Evolutionary conservation across 1,140 invertebrate genomes (phyloP), one percentile per base, ranked within the genome.

Genomic region (Phthorimaea operculella): DNA sequence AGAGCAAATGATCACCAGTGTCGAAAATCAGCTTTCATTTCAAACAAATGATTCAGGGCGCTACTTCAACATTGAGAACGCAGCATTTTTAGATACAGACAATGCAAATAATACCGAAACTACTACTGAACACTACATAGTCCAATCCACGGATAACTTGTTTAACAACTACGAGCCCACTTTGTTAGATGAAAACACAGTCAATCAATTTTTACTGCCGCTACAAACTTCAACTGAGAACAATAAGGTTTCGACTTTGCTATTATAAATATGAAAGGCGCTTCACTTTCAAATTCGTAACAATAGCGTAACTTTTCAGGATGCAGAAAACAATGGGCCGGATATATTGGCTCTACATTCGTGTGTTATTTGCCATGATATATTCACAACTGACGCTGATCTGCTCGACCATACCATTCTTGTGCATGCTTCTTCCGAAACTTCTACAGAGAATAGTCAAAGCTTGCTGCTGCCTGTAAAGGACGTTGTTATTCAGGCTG

Each of bases 341-440:
- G 72, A 81, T 55, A 45, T 79, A 52, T 67, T 83, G 52, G 74
- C 77, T 50, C 55, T 81, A 47, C 74, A 81, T 60, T 79, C 80
- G 5, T 83, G 80, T 60, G 74, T 78, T 7, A 68, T 80, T 7
- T 83, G 80, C 53, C 77, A 81, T 58, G 80, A 81, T 58, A 80
- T 82, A 63, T 83, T 83, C 52, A 80, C 77, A 6, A 80, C 70
- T 0, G 80, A 83, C n/a, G 63, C 71, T 7, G 80, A 83, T 64
- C 65, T 82, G 39, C 63, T 83, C 15, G 79, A 83, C 58, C 80
- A 83, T 57, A 79, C 79, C 10, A 80, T 83, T 54, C 75, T 67
- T 48, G 51, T 70, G 10, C 80, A 83, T 59, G 69, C 76, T 5
- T 75, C 78, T 0, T 64, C 70, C 21, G 6, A 52, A 4, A 52